Conservation (phyloP, 2,113 vertebrate genomes). For the Rhizomys pruinosus region DNA sequence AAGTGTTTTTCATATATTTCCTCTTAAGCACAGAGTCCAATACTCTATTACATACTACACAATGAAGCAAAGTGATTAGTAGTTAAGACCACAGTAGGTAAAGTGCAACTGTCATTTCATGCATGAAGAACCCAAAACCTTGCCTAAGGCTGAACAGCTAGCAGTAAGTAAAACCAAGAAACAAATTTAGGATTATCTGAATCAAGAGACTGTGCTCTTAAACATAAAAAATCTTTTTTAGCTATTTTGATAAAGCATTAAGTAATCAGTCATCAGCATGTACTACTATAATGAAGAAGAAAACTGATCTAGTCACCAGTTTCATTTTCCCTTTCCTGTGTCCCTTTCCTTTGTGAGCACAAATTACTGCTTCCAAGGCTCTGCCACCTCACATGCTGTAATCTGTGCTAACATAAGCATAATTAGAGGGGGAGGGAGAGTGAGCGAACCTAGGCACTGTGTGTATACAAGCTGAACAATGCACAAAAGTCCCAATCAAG, state of each 20-base stretch:
- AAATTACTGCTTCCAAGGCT: not conserved
- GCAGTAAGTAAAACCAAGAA: not conserved
- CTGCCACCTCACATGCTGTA: not conserved
- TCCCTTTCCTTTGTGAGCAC: constrained; percentile 38
- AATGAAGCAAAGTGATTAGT: constrained; percentile 31
- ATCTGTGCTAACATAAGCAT: constrained; percentile 42
- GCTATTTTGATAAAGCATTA: constrained; percentile 27
- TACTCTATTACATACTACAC: not conserved
- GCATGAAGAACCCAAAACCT: constrained; percentile 2
- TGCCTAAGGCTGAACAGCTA: not conserved
- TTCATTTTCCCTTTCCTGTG: constrained; percentile 18
- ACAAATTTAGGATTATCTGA: constrained; percentile 31
- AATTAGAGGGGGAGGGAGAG: too few species aligned
- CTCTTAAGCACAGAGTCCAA: constrained; percentile 42
- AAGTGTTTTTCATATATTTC: constrained; percentile 6
- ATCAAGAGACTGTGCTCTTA: constrained; percentile 18
- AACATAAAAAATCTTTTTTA: constrained; percentile 9
- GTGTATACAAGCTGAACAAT: constrained; percentile 52
- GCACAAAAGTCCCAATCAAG: constrained; percentile 40
- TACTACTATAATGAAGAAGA: constrained; percentile 15
- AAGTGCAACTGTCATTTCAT: constrained; percentile 17
- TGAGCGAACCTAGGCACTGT: constrained; percentile 7
- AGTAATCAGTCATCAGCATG: constrained; percentile 34
- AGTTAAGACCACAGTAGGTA: constrained; percentile 9
- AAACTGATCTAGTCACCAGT: not conserved